These are phyloP conservation scores for Eufriesea mexicana DNA, from an alignment of 1,140 invertebrate species.

Conservation along the genomic window DNA sequence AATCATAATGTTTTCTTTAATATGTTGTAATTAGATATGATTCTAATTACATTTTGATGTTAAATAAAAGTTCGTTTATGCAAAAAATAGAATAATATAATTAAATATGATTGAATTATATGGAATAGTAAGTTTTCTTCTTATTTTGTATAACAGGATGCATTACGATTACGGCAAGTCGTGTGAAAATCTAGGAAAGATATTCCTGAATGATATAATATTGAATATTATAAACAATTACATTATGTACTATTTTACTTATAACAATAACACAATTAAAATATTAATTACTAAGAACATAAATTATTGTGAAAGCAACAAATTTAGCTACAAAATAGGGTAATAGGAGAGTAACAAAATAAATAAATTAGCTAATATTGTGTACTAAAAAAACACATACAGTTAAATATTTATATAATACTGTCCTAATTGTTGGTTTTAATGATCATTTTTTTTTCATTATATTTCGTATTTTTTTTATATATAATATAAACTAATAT, in stretches of 20 bases:
- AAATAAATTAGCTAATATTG: conserved; percentile 78
- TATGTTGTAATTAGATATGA: conserved; percentile 28
- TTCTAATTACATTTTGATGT: neutral
- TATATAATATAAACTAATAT: no score
- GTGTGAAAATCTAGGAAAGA: conserved; percentile 61
- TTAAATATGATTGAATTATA: neutral
- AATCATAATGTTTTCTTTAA: conserved; percentile 35
- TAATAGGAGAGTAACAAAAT: conserved; percentile 82
- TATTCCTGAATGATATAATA: conserved; percentile 73
- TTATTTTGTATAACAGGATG: conserved; percentile 45
- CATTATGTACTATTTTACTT: conserved; percentile 78
- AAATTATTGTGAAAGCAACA: conserved; percentile 81
- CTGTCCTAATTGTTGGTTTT: conserved; percentile 78
- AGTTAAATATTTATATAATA: conserved; percentile 77
- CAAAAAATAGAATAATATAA: neutral
- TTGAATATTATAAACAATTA: conserved; percentile 76
- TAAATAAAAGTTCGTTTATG: neutral
- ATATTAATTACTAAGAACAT: conserved; percentile 71
- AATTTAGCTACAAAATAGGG: conserved; percentile 81
- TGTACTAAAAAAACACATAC: conserved; percentile 72
- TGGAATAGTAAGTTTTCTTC: neutral
- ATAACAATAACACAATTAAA: conserved; percentile 76
- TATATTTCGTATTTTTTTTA: neutral
- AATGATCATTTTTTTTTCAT: conserved; percentile 39
- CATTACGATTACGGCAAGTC: conserved; percentile 61